A percentile compares a stretch with the other conserved stretches of the same genome.
phyloP scores from a whole-genome alignment of 2,797 vertebrate species.

The Semaprochilodus insignis region DNA sequence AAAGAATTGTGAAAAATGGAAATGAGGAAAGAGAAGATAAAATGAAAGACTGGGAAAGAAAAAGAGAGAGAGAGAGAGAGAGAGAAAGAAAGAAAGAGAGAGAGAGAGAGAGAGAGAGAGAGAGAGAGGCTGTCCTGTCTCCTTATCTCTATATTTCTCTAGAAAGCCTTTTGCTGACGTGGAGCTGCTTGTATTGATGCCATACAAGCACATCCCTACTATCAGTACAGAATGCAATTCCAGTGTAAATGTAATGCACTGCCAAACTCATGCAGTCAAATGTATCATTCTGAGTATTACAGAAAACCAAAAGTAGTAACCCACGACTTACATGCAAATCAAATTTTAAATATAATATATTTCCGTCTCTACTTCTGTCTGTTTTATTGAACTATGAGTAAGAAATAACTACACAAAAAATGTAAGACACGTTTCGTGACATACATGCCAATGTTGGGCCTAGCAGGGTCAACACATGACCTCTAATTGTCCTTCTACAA shows the following conservation, averaged over 20 bases:
- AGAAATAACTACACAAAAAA: background rate
- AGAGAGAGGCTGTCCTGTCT: background rate
- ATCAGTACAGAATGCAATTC: background rate
- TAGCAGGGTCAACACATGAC: slow-evolving; percentile 5
- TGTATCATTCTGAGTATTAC: background rate
- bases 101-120: slow-evolving; percentile 3
- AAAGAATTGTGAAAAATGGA: too few relatives aligned
- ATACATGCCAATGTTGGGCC: background rate
- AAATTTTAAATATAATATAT: background rate
- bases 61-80: background rate
- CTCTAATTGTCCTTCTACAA: background rate
- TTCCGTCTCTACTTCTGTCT: background rate
- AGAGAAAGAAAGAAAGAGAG: background rate
- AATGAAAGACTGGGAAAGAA: background rate
- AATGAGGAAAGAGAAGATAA: too few relatives aligned
- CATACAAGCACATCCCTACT: too few relatives aligned
- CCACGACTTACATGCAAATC: too few relatives aligned
- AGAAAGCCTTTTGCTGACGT: slow-evolving; percentile 5
- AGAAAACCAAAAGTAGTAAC: too few relatives aligned
- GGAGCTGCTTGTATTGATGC: slow-evolving; percentile 23
- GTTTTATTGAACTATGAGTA: too few relatives aligned
- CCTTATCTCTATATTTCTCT: slow-evolving; percentile 4
- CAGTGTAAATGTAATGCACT: background rate
- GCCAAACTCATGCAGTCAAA: background rate
- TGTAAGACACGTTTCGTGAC: background rate